phyloP scores from a whole-genome alignment of 2,797 vertebrate genomes.

The Bovichtus diacanthus region DNA sequence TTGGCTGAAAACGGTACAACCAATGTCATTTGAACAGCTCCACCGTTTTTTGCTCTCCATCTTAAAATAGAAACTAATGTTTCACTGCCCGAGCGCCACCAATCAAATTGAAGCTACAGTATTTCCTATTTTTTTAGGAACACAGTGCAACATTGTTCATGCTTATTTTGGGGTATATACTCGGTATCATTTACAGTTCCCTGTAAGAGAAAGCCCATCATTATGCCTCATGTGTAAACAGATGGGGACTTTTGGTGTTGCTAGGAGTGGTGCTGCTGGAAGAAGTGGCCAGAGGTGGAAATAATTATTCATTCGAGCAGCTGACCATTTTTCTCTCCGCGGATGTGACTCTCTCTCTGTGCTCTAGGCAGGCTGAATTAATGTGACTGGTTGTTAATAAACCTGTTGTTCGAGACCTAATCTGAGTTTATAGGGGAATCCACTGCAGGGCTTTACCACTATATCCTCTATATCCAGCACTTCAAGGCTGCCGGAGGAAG shows the following conservation, averaged over 20 bases:
- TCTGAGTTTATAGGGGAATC: constrained; percentile 47
- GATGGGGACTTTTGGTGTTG: constrained; percentile 55
- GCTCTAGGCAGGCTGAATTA: constrained; percentile 27
- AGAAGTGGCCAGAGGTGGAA: constrained; percentile 50
- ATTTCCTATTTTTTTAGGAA: constrained; percentile 54
- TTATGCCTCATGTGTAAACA: constrained; percentile 71
- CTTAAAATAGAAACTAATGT: constrained; percentile 52
- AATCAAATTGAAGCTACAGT: constrained; percentile 19
- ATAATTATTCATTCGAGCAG: constrained; percentile 61
- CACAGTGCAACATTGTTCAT: constrained; percentile 68
- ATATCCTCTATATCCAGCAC: constrained; percentile 37
- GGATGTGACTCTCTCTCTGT: constrained; percentile 42
- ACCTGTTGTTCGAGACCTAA: constrained; percentile 40
- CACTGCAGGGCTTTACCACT: constrained; percentile 26
- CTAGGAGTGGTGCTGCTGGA: constrained; percentile 53
- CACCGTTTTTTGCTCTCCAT: constrained; percentile 20
- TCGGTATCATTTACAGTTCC: constrained; percentile 67
- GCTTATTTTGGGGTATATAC: constrained; percentile 68
- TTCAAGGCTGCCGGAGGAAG: constrained; percentile 52
- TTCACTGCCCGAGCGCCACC: constrained; percentile 26
- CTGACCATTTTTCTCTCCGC: constrained; percentile 38
- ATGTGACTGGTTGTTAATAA: constrained; percentile 48
- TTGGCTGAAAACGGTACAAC: neutral
- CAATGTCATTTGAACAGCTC: constrained; percentile 12
- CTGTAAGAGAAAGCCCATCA: constrained; percentile 65